Conservation (phyloP, 2,797 vertebrate species). For the Protonibea diacanthus region DNA sequence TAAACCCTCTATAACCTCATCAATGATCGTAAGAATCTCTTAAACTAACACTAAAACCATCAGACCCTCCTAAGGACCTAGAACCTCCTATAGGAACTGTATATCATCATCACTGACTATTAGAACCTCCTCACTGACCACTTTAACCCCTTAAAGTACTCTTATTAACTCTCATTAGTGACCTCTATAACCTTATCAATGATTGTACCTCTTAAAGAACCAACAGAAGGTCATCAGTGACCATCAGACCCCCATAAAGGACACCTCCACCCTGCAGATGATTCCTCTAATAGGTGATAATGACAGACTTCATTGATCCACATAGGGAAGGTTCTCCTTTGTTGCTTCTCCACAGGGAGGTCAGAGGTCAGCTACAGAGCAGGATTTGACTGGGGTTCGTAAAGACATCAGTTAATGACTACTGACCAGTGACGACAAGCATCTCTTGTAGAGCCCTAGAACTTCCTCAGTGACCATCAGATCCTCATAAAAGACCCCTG, state of each 20-base stretch:
- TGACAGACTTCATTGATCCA: background rate
- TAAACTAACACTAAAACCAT: background rate
- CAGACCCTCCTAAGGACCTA: background rate
- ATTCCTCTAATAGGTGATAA: background rate
- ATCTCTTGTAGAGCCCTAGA: no score
- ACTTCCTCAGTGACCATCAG: no score
- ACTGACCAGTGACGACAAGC: background rate
- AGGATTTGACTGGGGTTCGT: background rate
- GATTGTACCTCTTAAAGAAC: background rate
- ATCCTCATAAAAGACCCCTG: no score
- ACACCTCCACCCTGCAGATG: background rate
- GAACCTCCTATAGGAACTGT: background rate
- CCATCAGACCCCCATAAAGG: background rate
- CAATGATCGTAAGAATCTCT: background rate
- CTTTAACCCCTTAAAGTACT: background rate
- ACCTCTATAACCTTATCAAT: background rate
- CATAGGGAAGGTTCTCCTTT: no score
- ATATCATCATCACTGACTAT: background rate
- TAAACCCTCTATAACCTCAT: background rate
- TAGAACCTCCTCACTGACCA: background rate
- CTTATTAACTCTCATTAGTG: background rate
- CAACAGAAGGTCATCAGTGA: background rate
- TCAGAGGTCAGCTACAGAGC: conserved; percentile 21
- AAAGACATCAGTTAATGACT: background rate
- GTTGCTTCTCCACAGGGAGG: background rate